Evolutionary conservation across 2,888 invertebrate genomes (phyloP).

Genomic region (Eristalis intricaria): DNA sequence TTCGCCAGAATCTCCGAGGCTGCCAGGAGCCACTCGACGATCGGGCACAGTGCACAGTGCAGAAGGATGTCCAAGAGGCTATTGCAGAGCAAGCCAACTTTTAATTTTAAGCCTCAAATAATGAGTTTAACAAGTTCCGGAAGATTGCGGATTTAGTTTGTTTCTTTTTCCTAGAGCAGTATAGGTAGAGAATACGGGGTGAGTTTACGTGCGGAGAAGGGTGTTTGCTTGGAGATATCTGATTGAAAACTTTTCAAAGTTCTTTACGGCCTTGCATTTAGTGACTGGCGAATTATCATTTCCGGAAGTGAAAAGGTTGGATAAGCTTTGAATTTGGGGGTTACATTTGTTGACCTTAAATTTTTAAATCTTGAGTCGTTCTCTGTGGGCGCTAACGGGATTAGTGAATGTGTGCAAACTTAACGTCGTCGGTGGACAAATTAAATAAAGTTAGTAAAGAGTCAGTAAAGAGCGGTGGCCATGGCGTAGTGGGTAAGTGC

Average conservation of each 20-base stretch:
- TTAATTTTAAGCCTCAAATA: conserved; percentile 39
- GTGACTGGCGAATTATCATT: not conserved
- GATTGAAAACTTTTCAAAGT: not conserved
- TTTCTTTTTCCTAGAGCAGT: not conserved
- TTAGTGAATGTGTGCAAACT: too few relatives aligned
- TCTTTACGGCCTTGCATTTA: not conserved
- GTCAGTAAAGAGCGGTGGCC: too few relatives aligned
- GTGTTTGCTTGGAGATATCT: not conserved
- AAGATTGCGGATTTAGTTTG: not conserved
- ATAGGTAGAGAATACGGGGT: not conserved
- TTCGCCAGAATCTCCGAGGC: not conserved
- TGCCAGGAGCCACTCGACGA: not conserved
- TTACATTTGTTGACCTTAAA: too few relatives aligned
- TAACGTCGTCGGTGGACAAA: too few relatives aligned
- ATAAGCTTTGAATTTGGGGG: not conserved
- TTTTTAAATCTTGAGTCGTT: too few relatives aligned
- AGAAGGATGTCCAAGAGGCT: not conserved
- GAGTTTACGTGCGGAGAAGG: not conserved
- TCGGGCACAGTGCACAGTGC: not conserved
- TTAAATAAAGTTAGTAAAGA: too few relatives aligned
- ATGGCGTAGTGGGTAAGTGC: too few relatives aligned
- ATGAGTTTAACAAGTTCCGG: conserved; percentile 36
- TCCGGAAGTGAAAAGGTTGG: not conserved
- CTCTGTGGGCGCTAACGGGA: too few relatives aligned
- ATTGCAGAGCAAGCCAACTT: conserved; percentile 30